Percentiles rank a stretch among this genome's conserved stretches.
These are phyloP conservation scores for Eudemis profundana DNA, from an alignment of 2,888 invertebrate species.

Conservation along the genomic window DNA sequence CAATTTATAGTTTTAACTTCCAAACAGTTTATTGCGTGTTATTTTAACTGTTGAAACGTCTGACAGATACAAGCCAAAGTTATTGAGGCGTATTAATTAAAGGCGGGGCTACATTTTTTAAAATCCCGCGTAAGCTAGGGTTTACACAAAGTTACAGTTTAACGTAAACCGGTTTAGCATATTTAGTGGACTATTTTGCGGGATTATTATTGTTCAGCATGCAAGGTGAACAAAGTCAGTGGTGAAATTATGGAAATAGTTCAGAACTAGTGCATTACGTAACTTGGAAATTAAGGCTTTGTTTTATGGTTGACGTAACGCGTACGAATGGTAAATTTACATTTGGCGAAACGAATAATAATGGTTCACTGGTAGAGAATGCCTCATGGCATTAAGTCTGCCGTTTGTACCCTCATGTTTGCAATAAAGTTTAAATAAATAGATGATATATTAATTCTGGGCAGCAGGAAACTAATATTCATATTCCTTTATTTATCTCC, in stretches of 20 bases:
- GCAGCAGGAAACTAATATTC: no score
- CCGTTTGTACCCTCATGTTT: no score
- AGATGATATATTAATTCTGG: no score
- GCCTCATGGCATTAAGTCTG: no score
- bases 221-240: constrained; percentile 27
- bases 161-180: constrained; percentile 31
- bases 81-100: constrained; percentile 34
- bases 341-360: no score
- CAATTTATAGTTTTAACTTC: constrained; percentile 24
- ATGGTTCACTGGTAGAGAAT: no score
- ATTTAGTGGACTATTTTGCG: constrained; percentile 33
- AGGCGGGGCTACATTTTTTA: constrained; percentile 24
- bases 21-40: constrained; percentile 25
- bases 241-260: constrained; percentile 35
- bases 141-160: constrained; percentile 19
- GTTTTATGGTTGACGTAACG: not conserved
- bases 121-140: not conserved
- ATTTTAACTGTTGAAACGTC: constrained; percentile 25
- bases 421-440: no score
- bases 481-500: no score
- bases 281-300: not conserved
- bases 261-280: not conserved
- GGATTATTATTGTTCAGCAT: constrained; percentile 36
- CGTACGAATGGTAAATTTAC: no score
- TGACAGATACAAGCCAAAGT: constrained; percentile 37